Conservation (phyloP, 2,888 invertebrate species). For the Mimumesa dahlbomi region DNA sequence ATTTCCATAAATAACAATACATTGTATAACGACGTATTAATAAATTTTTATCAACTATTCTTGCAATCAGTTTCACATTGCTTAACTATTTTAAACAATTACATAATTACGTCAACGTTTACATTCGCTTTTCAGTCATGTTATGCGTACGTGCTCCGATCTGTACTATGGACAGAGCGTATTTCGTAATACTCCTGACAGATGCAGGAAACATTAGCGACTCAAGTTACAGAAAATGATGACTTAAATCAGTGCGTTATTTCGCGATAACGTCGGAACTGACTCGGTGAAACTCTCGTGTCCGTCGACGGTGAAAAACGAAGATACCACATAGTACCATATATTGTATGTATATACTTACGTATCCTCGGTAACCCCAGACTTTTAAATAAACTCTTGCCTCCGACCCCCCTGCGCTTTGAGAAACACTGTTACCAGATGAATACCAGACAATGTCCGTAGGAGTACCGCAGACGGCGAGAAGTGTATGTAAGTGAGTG, state of each 20-base stretch:
- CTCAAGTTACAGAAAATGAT: background rate
- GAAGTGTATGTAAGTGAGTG: background rate
- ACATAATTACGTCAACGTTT: no score
- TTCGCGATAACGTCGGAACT: background rate
- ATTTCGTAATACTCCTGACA: background rate
- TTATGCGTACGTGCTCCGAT: no score
- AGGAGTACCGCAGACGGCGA: constrained; percentile 8
- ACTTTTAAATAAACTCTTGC: constrained; percentile 38
- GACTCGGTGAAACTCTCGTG: background rate
- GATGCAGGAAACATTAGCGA: background rate
- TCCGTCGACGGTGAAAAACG: no score
- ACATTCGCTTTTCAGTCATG: no score
- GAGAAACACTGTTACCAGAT: constrained; percentile 34
- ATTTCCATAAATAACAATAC: no score
- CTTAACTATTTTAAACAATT: no score
- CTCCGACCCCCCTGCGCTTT: constrained; percentile 13
- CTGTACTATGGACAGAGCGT: background rate
- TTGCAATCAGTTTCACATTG: no score
- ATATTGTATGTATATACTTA: background rate
- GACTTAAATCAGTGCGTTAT: background rate
- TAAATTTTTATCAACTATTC: no score
- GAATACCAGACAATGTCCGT: constrained; percentile 29
- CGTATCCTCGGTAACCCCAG: constrained; percentile 5
- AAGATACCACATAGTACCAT: background rate
- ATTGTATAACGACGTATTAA: no score